phyloP scores from a whole-genome alignment of 92 coral and sea anemone genomes.

The Porites lobata region DNA sequence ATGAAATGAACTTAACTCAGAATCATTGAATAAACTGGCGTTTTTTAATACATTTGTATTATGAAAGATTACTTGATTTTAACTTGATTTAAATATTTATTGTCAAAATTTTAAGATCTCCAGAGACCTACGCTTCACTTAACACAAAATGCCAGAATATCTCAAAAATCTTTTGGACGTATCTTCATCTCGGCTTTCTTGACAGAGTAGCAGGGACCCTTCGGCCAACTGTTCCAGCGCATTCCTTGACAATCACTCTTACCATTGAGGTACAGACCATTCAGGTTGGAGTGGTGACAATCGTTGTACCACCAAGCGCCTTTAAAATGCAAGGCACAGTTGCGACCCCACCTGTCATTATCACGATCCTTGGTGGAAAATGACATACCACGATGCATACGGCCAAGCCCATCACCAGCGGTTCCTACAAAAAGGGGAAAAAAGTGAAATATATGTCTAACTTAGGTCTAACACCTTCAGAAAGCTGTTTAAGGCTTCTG shows the following conservation, averaged over 20 bases:
- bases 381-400: neutral
- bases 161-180: neutral
- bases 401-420: slow-evolving; percentile 11
- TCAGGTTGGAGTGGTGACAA: slow-evolving; percentile 39
- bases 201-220: neutral
- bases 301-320: slow-evolving; percentile 53
- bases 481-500: no score
- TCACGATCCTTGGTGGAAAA: slow-evolving; percentile 41
- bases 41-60: no score
- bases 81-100: no score
- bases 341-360: neutral
- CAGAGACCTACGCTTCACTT: no score
- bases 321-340: slow-evolving; percentile 21
- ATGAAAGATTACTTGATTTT: no score
- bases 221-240: neutral
- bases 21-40: no score
- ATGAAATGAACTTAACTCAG: no score
- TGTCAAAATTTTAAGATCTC: no score
- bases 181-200: neutral
- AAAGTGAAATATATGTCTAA: no score
- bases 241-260: neutral
- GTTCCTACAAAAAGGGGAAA: neutral
- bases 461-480: no score
- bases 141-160: no score
- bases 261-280: slow-evolving; percentile 40